Percentiles rank a stretch among this genome's conserved stretches.
These are phyloP conservation scores for Rhopalosiphum padi DNA, from an alignment of 1,140 invertebrate species.

Conservation along the genomic window DNA sequence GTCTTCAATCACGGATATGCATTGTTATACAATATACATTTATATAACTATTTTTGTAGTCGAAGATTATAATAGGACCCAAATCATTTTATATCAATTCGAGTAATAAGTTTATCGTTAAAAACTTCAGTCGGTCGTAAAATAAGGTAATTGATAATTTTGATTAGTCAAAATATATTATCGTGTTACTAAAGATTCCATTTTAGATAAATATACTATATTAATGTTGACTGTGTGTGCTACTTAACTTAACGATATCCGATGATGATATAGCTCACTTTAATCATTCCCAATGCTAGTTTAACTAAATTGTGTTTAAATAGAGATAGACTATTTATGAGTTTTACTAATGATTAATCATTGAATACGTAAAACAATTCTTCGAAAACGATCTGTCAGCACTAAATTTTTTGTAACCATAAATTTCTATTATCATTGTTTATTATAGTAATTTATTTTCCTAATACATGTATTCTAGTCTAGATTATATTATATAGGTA, in stretches of 20 bases:
- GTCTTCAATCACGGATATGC: background rate
- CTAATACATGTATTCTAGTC: background rate
- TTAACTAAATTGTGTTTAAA: background rate
- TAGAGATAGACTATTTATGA: background rate
- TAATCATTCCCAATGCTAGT: too few relatives aligned
- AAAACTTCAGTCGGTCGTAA: background rate
- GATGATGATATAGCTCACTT: background rate
- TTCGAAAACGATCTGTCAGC: too few relatives aligned
- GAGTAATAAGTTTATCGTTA: background rate
- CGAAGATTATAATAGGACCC: background rate
- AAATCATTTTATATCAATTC: background rate
- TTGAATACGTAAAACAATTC: too few relatives aligned
- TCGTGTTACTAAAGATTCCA: too few relatives aligned
- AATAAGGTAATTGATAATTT: background rate
- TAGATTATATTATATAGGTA: background rate
- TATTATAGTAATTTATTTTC: background rate
- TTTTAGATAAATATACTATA: background rate
- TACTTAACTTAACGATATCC: background rate
- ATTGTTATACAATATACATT: background rate
- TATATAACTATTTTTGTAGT: background rate
- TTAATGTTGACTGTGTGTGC: background rate
- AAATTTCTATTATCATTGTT: too few relatives aligned
- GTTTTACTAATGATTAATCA: too few relatives aligned
- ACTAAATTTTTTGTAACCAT: too few relatives aligned
- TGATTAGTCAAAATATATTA: background rate